Evolutionary conservation across 2,888 invertebrate genomes (phyloP), one percentile per base, ranked within the genome.

Genomic region (Cylindroiulus punctatus): DNA sequence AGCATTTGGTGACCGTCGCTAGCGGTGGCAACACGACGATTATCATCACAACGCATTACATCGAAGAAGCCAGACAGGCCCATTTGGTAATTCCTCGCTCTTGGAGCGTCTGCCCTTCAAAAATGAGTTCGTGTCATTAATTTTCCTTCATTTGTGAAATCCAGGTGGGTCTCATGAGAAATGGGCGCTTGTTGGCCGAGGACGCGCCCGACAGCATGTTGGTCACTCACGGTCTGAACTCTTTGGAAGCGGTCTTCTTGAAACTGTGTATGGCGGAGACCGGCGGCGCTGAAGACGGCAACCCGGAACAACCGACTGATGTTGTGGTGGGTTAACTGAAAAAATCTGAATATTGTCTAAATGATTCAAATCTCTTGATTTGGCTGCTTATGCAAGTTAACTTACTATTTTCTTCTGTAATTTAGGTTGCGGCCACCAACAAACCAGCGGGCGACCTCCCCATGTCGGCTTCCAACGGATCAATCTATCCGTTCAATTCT

Each of bases 201-300:
- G 89, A 90, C 65, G 87, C 88, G 30, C 91, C 91, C 5, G 87
- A 88, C 3, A 87, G 86, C 32, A 88, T 90, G 17, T 88, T 91
- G 84, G 83, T 88, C 10, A 87, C 85, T 32, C 86, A 87, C n/a
- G 57, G 42, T 10, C 86, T 86, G 42, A 14, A 32, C 10, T 85
- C 95, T 19, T 92, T 98, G 10, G 98, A 98, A 91, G 97, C 97
- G 89, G 97, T 98, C 1, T 98, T 98, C 92, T 93, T 98, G 87
- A 96, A 97, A 91, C 92, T 98, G 30, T 92, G 92, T 88, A 57
- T 57, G 57, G 57, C 57, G 7, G 57, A 57, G 22, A 57, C 57
- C 5, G 57, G 57, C 32, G 82, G 32, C 36, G 82, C 30, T 32
- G 82, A 82, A n/a, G 82, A 32, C 17, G 82, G 32, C 19, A 1